Evolutionary conservation across 1,140 invertebrate genomes (phyloP), one percentile per base, ranked within the genome.

Genomic region (Planococcus citri): DNA sequence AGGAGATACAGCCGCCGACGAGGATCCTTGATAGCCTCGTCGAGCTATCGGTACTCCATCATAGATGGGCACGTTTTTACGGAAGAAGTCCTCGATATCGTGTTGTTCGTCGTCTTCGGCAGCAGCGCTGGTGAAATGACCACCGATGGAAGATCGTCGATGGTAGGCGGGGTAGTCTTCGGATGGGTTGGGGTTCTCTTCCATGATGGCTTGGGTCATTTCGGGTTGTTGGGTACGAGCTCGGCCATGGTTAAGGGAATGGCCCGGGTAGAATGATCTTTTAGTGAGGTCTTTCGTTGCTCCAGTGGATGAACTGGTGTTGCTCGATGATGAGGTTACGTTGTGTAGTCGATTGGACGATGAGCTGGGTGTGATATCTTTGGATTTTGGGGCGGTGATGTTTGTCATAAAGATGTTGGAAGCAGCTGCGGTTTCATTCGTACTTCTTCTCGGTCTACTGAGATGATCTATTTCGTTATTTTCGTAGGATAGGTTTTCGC

Each of bases 161-260:
- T 51, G 17, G 2, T 6, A 17, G 6, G 41, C 10, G n/a, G n/a
- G n/a, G n/a, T n/a, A n/a, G 41, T 64, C 60, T 24, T 2, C 17
- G 10, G 1, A 24, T 17, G 60, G 60, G 24, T 17, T 64, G 14
- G 60, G 60, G 22, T 25, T 27, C 20, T 64, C 60, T 2, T 71
- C 68, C 68, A 71, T 71, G 17, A 71, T 71, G 1, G 71, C 71
- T 9, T 69, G 68, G 0, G 71, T 71, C 71, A 71, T 71, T 68
- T 22, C 25, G 12, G 8, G 4, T 21, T 1, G 8, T 6, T 10
- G 22, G 10, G 10, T 4, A 64, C 3, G 14, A 24, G 4, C 17
- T 9, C 29, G 29, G 29, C 12, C 4, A 12, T 33, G 12, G 29
- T 12, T 12, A 33, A 33, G 10, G 1, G 60, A 6, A 17, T 25